phyloP scores from a whole-genome alignment of 2,797 vertebrate species.

The Myiothlypis coronata region DNA sequence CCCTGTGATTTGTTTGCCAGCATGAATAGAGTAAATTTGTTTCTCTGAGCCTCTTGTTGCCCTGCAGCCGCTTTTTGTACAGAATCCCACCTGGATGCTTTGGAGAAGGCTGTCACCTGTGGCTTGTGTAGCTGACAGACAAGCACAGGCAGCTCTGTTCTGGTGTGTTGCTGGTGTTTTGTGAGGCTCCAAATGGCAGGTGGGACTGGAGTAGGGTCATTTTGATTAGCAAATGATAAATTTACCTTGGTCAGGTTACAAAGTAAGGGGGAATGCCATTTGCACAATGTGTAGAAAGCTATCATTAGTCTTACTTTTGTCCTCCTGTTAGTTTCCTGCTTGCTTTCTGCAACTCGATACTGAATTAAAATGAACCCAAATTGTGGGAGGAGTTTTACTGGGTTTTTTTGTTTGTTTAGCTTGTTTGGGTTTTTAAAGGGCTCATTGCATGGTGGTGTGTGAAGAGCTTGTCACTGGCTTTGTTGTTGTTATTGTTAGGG shows the following conservation, averaged over 20 bases:
- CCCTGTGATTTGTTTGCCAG: not conserved
- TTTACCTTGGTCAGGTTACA: not conserved
- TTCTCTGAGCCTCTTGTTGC: not conserved
- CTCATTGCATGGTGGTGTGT: not conserved
- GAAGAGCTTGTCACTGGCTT: slow-evolving; percentile 2
- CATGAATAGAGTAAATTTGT: fast-evolving
- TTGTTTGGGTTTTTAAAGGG: not conserved
- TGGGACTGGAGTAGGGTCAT: not conserved
- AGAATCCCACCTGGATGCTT: fast-evolving
- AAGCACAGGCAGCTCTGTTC: not conserved
- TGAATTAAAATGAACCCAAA: not conserved
- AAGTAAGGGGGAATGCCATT: not conserved
- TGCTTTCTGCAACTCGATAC: not conserved
- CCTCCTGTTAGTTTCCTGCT: not conserved
- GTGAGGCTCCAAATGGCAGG: not conserved
- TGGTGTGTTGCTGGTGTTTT: not conserved
- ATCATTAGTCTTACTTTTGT: not conserved
- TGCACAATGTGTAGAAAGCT: not conserved
- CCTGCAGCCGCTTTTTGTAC: not conserved
- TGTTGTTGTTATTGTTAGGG: slow-evolving; percentile 10
- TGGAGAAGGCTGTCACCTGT: not conserved
- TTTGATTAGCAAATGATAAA: not conserved
- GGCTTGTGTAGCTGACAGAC: not conserved
- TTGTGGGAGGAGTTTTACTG: not conserved
- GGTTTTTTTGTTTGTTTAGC: not conserved